A percentile compares a stretch with the other conserved stretches of the same genome.
These are phyloP conservation scores for Ptilorrhoa leucosticta DNA, from an alignment of 2,113 vertebrate genomes.

Conservation along the genomic window DNA sequence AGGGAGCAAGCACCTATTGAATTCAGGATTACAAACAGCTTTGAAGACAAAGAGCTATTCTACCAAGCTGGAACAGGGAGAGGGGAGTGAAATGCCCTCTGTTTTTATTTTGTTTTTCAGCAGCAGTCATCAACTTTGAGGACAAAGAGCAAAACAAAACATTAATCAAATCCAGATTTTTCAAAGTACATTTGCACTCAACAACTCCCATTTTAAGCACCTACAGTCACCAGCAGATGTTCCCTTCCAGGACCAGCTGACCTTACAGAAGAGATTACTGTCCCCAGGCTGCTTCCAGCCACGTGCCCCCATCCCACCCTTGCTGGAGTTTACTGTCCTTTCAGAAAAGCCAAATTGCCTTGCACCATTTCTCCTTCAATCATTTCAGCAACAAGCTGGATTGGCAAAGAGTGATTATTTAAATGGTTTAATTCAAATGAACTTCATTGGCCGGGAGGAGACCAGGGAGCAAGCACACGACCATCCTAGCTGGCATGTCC, in stretches of 20 bases:
- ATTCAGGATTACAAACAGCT: conserved; percentile 10
- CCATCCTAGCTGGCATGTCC: not conserved
- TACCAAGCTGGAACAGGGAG: not conserved
- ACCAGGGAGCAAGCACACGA: not conserved
- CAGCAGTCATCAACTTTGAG: conserved; percentile 42
- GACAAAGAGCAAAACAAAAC: conserved; percentile 58
- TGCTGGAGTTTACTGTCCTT: not conserved
- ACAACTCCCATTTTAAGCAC: conserved; percentile 48
- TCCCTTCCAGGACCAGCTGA: conserved; percentile 44
- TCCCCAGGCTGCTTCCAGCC: not conserved
- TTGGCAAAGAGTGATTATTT: not conserved
- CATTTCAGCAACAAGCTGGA: not conserved
- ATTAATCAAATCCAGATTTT: conserved; percentile 60
- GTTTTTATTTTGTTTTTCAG: conserved; percentile 44
- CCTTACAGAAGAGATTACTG: conserved; percentile 3
- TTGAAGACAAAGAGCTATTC: conserved; percentile 10
- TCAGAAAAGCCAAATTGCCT: not conserved
- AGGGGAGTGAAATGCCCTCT: conserved; percentile 20
- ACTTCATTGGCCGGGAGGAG: not conserved
- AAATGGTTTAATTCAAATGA: not conserved
- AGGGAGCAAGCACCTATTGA: conserved; percentile 32
- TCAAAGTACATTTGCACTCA: conserved; percentile 41
- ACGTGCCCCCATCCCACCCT: not conserved
- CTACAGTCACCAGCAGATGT: conserved; percentile 45
- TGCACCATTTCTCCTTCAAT: not conserved